phyloP scores from a whole-genome alignment of 1,140 invertebrate genomes.

The Cotesia vestalis region DNA sequence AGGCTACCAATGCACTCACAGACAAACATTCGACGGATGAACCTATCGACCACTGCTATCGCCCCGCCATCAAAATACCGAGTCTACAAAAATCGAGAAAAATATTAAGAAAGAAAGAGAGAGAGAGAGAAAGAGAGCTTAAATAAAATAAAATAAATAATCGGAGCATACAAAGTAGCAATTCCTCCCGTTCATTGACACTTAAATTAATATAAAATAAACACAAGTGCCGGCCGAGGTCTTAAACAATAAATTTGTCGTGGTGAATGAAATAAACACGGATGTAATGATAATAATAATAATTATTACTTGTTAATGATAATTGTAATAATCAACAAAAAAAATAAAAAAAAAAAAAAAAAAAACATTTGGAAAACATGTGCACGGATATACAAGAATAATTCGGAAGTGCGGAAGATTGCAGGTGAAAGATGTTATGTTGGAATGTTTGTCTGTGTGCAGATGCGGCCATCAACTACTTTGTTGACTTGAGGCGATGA shows the following conservation, averaged over 20 bases:
- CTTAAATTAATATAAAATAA: no score
- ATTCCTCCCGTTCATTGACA: no score
- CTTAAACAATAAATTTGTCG: no score
- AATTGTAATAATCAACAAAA: constrained; percentile 37
- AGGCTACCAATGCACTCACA: constrained; percentile 65
- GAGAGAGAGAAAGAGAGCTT: constrained; percentile 19
- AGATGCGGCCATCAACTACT: constrained; percentile 63
- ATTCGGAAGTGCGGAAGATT: constrained; percentile 42
- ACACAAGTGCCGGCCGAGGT: no score
- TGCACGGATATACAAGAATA: constrained; percentile 26
- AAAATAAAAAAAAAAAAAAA: constrained; percentile 23
- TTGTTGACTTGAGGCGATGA: constrained; percentile 63
- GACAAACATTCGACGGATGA: constrained; percentile 66
- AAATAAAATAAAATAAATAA: constrained; percentile 23
- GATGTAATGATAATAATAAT: constrained; percentile 28
- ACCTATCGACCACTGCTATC: constrained; percentile 62
- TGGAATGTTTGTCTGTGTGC: constrained; percentile 69
- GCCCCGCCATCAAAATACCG: constrained; percentile 42
- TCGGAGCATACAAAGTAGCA: background rate
- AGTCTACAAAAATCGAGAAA: constrained; percentile 30
- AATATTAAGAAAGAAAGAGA: constrained; percentile 13
- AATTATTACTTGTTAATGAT: constrained; percentile 29
- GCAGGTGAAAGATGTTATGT: constrained; percentile 60
- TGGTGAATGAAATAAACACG: constrained; percentile 4
- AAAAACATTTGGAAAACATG: constrained; percentile 27